Base-by-base conservation (phyloP, 2,888 invertebrate genomes). In the Meiosimyza platycephala region DNA sequence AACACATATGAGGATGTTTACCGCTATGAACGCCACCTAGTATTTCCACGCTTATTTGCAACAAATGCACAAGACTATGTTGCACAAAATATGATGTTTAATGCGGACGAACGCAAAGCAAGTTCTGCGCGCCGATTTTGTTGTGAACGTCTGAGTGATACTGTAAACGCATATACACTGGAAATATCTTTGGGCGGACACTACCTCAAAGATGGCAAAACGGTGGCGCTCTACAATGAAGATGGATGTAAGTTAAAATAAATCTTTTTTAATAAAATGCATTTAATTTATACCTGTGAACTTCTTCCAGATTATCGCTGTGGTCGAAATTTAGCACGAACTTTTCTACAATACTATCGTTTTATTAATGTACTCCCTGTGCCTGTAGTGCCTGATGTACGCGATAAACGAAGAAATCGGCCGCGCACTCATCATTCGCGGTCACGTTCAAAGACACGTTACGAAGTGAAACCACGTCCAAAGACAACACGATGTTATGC, bases 101-200 rank as follows among this genome's bases (percentile, higher is more conserved):
- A 99, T 89, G 91, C 95, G 16, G 98, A 99, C 87, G 89, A 92
- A 0, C 90, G 91, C 71, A 95, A 96, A 86, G 90, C 91, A 18
- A 98, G 98, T 50, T 95, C 95, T 40, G 94, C 97, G 0, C 90
- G 99, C 78, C 91, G 98, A 88, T 94, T 91, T 80, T 89, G 95
- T 69, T 94, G 95, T 80, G 91, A 92, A 51, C 87, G 90, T 62
- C 87, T 95, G 76, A 94, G 93, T 79, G 93, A 94, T 78, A 91
- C 91, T 72, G 93, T 94, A 16, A 95, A 97, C 86, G 94, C 95
- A 72, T 98, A 98, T 88, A 94, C 96, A 0, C 88, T 97, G 79
- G 93, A 97, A 84, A 95, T 96, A 0, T 98, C 98, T 12, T 92
- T 97, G 89, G 95, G 93, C 80, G 97, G 97, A n/a, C 94, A 96